A percentile compares a stretch with the other conserved stretches of the same genome.
Conservation (phyloP, 2,888 invertebrate genomes). For the Machimus rusticus region DNA sequence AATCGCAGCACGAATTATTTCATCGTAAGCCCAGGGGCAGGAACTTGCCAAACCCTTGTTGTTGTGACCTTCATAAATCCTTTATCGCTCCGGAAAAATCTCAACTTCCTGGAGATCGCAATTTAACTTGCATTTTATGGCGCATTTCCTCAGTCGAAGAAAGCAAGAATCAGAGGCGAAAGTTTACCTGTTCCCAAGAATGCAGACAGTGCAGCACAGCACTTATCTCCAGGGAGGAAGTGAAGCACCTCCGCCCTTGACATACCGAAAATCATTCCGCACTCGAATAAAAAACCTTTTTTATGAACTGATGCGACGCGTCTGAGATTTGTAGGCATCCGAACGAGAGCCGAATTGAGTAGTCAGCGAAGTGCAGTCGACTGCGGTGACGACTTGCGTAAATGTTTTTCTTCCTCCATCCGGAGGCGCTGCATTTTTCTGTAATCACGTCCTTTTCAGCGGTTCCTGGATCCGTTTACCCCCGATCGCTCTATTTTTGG, state of each 20-base stretch:
- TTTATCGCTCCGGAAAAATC: neutral
- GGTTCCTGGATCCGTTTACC: slow-evolving; percentile 1
- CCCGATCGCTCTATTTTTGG: neutral
- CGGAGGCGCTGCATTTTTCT: neutral
- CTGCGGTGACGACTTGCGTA: neutral
- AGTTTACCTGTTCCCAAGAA: neutral
- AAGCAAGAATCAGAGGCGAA: neutral
- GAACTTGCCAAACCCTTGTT: neutral
- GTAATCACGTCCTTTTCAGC: neutral
- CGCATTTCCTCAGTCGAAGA: neutral
- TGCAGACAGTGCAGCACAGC: neutral
- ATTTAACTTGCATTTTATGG: slow-evolving; percentile 11
- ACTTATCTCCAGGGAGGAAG: neutral
- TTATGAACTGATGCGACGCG: neutral
- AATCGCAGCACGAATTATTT: neutral
- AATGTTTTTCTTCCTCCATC: neutral
- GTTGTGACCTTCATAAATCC: neutral
- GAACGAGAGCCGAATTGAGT: neutral
- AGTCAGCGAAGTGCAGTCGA: neutral
- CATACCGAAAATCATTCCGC: neutral
- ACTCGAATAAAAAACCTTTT: neutral
- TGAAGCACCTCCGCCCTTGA: neutral
- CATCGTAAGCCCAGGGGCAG: neutral
- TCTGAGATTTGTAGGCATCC: neutral
- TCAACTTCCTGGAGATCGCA: slow-evolving; percentile 16